phyloP scores from a whole-genome alignment of 2,113 vertebrate species.

The Siniperca chuatsi region DNA sequence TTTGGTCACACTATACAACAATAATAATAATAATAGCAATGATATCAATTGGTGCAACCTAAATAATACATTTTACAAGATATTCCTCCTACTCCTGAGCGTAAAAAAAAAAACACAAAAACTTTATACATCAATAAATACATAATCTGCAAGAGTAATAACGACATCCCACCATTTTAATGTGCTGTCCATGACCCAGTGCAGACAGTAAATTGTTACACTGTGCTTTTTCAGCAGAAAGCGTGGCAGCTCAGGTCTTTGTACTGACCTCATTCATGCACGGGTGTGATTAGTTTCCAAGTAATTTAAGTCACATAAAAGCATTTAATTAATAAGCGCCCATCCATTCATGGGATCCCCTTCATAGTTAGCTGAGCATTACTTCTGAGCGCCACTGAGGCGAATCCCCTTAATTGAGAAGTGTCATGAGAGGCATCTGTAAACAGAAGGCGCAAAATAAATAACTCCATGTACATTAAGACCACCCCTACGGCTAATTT shows the following conservation, averaged over 20 bases:
- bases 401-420: conserved; percentile 79
- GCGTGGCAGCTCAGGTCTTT: conserved; percentile 48
- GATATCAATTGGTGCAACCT: not conserved
- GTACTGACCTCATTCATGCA: conserved; percentile 68
- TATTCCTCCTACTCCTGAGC: conserved; percentile 28
- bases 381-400: conserved; percentile 58
- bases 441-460: conserved; percentile 70
- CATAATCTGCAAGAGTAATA: conserved; percentile 41
- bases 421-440: conserved; percentile 76
- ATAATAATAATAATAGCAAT: not conserved
- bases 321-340: conserved; percentile 79
- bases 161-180: conserved; percentile 23
- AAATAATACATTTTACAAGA: conserved; percentile 10
- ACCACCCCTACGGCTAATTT: conserved; percentile 54
- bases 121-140: conserved; percentile 53
- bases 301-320: conserved; percentile 81
- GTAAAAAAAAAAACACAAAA: conserved; percentile 28
- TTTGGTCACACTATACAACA: not conserved
- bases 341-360: conserved; percentile 72
- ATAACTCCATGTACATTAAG: conserved; percentile 55
- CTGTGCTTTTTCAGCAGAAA: conserved; percentile 64
- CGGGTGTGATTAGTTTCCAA: conserved; percentile 73
- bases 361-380: conserved; percentile 76
- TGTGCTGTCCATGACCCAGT: conserved; percentile 15
- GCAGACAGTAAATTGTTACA: conserved; percentile 37